phyloP scores from a whole-genome alignment of 2,113 vertebrate genomes.

The Cnemophilus loriae region DNA sequence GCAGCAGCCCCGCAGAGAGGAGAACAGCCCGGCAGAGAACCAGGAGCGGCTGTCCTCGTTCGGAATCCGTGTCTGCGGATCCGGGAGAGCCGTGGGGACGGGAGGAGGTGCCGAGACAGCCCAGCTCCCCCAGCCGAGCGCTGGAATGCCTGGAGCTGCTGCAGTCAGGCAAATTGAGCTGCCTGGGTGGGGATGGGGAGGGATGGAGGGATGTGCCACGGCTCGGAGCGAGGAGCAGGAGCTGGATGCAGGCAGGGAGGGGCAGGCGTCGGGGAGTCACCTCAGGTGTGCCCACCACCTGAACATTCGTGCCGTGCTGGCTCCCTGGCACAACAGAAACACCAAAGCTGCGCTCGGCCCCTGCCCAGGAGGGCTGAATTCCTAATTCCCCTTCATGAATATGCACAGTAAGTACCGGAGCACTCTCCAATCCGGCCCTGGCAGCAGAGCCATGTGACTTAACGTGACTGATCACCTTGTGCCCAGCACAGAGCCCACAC shows the following conservation, averaged over 20 bases:
- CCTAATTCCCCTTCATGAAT: conserved; percentile 21
- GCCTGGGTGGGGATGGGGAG: not conserved
- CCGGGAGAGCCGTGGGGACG: fast-evolving
- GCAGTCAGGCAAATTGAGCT: fast-evolving
- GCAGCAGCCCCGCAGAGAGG: not conserved
- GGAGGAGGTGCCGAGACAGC: not conserved
- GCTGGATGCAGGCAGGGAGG: not conserved
- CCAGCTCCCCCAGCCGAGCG: not conserved
- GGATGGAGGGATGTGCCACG: not conserved
- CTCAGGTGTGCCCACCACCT: fast-evolving
- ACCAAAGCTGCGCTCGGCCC: not conserved
- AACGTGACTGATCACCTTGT: conserved; percentile 5
- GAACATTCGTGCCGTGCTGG: fast-evolving
- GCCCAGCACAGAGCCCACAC: not conserved
- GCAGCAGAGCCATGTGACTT: conserved; percentile 12
- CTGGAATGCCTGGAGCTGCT: not conserved
- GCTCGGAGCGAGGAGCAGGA: not conserved
- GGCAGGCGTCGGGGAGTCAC: fast-evolving
- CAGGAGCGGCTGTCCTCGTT: not conserved
- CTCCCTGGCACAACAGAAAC: not conserved
- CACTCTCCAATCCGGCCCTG: not conserved
- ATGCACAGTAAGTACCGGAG: not conserved
- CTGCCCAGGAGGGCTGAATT: not conserved
- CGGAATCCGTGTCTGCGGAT: not conserved
- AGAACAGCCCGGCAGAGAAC: not conserved